Percentiles rank a stretch among this genome's conserved stretches.
Conservation (phyloP, 2,888 invertebrate genomes). For the Chloroclysta siterata region DNA sequence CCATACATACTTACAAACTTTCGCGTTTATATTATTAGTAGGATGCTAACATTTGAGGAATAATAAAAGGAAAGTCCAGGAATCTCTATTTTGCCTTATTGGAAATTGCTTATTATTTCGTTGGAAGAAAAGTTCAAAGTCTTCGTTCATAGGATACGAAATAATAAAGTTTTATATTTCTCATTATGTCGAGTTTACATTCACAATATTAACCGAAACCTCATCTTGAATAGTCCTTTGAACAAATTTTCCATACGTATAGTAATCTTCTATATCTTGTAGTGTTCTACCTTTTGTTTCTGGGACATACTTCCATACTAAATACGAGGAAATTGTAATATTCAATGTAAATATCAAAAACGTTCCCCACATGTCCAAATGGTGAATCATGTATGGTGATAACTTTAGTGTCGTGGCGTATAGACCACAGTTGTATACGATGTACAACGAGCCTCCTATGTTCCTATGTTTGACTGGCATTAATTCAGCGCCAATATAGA, state of each 20-base stretch:
- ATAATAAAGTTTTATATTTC: too few relatives aligned
- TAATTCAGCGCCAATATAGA: constrained; percentile 34
- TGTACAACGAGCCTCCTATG: constrained; percentile 36
- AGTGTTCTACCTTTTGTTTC: constrained; percentile 40
- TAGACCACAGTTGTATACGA: constrained; percentile 35
- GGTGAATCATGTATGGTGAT: constrained; percentile 38
- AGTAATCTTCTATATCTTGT: constrained; percentile 40
- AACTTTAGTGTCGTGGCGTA: constrained; percentile 34
- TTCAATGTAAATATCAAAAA: constrained; percentile 36
- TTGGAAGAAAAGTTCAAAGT: too few relatives aligned
- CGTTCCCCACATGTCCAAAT: constrained; percentile 34
- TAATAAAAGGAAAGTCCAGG: too few relatives aligned
- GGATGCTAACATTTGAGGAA: too few relatives aligned
- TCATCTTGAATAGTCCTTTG: constrained; percentile 17
- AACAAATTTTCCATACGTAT: constrained; percentile 32
- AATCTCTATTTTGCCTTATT: too few relatives aligned
- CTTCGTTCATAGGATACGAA: too few relatives aligned
- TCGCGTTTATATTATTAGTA: too few relatives aligned
- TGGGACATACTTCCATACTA: constrained; percentile 40
- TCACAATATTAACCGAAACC: constrained; percentile 3
- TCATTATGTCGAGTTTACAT: too few relatives aligned
- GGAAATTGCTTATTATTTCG: too few relatives aligned
- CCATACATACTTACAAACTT: too few relatives aligned
- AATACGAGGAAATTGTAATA: constrained; percentile 29
- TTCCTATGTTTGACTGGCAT: constrained; percentile 41